Evolutionary conservation across 1,140 invertebrate species (phyloP), one percentile per base, ranked within the genome.

Genomic region (Hycleus phaleratus): DNA sequence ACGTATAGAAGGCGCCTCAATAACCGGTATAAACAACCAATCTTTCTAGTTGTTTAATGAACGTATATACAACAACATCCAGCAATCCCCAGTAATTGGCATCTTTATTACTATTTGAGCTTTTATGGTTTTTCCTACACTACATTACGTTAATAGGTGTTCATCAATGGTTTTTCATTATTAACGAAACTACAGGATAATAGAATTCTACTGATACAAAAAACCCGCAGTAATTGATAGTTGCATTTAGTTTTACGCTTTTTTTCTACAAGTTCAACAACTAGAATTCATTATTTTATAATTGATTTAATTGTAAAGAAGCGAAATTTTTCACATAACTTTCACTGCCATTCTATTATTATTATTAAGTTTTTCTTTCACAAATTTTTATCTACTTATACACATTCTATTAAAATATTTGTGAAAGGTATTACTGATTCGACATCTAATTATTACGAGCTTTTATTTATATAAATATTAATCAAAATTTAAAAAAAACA

Each of bases 41-140:
- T 48, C 39, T 59, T 45, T 54, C 56, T 52, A n/a, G 26, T 10
- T 11, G 46, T 43, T 46, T 59, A 59, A 59, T 59, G 50, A 59
- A 59, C 53, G 57, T 59, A 49, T 18, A 18, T 32, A 32, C 4
- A 5, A 32, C 32, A 32, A 32, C 51, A 54, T 50, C 53, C 53
- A 59, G 50, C 45, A 39, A 32, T 32, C 32, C 47, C 24, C 44
- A 40, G 57, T 59, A 59, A 59, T 59, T 59, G 57, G 57, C 57
- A 59, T 43, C 49, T 53, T 59, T 59, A 59, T 59, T 47, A 50
- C 57, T 45, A 42, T 54, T 47, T 25, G 42, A 18, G 38, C 49
- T 50, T 32, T 58, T 49, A 58, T 49, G 44, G 18, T 58, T 58
- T 58, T 51, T 5, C 32, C 32, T 58, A 46, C 32, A 48, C 46